Percentiles rank a stretch among this genome's conserved stretches.
phyloP scores from a whole-genome alignment of 2,797 vertebrate genomes.

The Otus scops region DNA sequence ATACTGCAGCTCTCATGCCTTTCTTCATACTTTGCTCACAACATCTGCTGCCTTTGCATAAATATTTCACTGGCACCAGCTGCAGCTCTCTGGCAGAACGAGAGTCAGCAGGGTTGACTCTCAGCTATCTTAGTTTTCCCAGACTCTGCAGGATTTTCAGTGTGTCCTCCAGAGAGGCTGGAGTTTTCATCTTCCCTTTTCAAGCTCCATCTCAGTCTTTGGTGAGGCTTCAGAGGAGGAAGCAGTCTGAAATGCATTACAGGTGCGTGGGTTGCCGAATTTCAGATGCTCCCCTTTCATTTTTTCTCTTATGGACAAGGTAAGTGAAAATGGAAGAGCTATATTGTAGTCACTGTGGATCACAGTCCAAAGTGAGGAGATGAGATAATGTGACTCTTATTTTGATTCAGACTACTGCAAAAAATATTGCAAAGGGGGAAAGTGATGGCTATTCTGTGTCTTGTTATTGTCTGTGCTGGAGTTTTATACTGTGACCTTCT shows the following conservation, averaged over 20 bases:
- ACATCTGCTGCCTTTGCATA: conserved; percentile 18
- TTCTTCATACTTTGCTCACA: not conserved
- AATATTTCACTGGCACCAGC: conserved; percentile 24
- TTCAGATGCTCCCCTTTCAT: not conserved
- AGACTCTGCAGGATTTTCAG: conserved; percentile 3
- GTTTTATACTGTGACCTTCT: not conserved
- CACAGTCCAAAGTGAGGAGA: not conserved
- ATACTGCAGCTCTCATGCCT: not conserved
- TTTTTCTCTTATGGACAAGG: not conserved
- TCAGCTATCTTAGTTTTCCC: not conserved
- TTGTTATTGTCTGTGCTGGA: not conserved
- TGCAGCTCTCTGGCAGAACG: conserved; percentile 30
- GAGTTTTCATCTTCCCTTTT: not conserved
- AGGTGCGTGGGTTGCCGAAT: not conserved
- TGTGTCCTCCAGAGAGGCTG: not conserved
- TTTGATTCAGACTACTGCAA: not conserved
- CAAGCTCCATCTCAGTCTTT: not conserved
- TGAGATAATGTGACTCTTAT: not conserved
- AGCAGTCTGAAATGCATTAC: fast-evolving
- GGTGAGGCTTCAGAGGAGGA: not conserved
- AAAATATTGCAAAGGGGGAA: not conserved
- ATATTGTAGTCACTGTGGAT: not conserved
- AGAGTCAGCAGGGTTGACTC: conserved; percentile 7
- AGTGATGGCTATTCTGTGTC: not conserved
- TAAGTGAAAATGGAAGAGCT: not conserved